phyloP scores from a whole-genome alignment of 2,113 vertebrate species.

The Apodemus speciosus region DNA sequence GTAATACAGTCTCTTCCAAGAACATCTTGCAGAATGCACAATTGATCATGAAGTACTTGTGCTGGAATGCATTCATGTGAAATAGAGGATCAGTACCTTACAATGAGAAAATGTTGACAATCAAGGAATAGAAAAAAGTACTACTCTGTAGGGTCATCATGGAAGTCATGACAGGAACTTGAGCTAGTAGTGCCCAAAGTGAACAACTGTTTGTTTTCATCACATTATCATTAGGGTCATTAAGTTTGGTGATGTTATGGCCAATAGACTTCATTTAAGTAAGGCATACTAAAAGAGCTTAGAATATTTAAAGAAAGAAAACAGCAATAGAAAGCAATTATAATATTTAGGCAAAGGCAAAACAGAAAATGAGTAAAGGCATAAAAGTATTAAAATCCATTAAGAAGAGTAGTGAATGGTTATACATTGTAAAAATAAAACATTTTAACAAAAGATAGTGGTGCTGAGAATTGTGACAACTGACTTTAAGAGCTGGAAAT shows the following conservation, averaged over 20 bases:
- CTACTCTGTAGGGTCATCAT: neutral
- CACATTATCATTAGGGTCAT: neutral
- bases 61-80: neutral
- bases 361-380: neutral
- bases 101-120: neutral
- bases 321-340: neutral
- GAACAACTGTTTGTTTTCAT: neutral
- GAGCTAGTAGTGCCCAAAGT: neutral
- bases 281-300: neutral
- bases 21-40: neutral
- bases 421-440: neutral
- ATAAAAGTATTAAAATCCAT: conserved; percentile 30
- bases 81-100: neutral
- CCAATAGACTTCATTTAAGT: neutral
- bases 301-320: conserved; percentile 30
- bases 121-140: neutral
- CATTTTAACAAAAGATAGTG: neutral
- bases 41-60: neutral
- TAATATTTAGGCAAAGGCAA: neutral
- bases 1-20: neutral
- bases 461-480: neutral
- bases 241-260: neutral
- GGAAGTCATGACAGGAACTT: neutral
- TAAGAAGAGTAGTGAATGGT: neutral
- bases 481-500: neutral